Conservation (phyloP, 1,140 invertebrate species). For the Papilio helenus region DNA sequence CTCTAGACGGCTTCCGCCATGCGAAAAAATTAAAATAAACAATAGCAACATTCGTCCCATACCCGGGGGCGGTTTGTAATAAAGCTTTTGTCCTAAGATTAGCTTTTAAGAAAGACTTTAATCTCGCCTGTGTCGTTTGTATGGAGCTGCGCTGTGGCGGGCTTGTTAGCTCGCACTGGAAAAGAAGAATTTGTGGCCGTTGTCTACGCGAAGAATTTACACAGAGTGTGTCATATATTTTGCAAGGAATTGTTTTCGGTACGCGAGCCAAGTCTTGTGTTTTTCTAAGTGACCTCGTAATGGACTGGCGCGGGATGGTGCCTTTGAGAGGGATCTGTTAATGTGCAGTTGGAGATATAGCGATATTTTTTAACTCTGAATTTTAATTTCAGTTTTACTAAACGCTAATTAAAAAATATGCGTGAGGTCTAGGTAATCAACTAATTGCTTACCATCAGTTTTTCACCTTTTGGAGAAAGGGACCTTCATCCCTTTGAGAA, state of each 20-base stretch:
- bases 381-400: not conserved
- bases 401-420: not conserved
- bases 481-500: too few relatives aligned
- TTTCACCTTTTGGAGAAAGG: not conserved
- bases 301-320: slow-evolving; percentile 21
- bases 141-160: slow-evolving; percentile 54
- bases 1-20: slow-evolving; percentile 67
- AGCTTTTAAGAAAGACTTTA: slow-evolving; percentile 77
- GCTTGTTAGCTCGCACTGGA: slow-evolving; percentile 49
- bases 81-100: slow-evolving; percentile 81
- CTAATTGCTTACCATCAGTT: too few relatives aligned
- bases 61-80: slow-evolving; percentile 73
- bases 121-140: slow-evolving; percentile 65
- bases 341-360: not conserved
- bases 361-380: not conserved
- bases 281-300: slow-evolving; percentile 40
- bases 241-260: slow-evolving; percentile 36
- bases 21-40: slow-evolving; percentile 82
- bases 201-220: slow-evolving; percentile 36
- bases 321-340: not conserved
- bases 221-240: slow-evolving; percentile 40
- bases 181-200: slow-evolving; percentile 33
- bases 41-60: slow-evolving; percentile 74
- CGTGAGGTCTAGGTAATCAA: too few relatives aligned
- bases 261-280: slow-evolving; percentile 35